Evolutionary conservation across 2,113 vertebrate species (phyloP), one percentile per base, ranked within the genome.

Genomic region (Chauna torquata): DNA sequence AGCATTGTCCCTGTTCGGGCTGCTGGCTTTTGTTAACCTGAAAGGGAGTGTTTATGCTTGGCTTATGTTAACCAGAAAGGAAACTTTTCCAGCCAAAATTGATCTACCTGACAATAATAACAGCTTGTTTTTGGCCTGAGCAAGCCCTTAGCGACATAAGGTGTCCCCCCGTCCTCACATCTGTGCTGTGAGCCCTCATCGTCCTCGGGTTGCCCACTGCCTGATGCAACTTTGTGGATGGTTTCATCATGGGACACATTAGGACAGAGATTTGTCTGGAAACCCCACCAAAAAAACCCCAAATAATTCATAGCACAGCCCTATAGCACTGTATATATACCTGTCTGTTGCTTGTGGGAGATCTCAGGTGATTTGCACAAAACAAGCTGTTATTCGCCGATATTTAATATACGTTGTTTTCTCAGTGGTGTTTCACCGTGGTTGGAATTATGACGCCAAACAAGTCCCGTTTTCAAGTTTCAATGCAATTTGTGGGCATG

Each of bases 11-110:
- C 70, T 81, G 9, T 87, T 81, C 7, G 52, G 58, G 74, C 71
- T 96, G n/a, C 89, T 95, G 89, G 74, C 72, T 96, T 94, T 90
- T 93, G 91, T 96, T 96, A 95, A 89, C 52, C 58, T 94, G 38
- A 25, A 44, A 80, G 62, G 66, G 61, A 58, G 8, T 65, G 83
- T 91, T 94, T 93, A 74, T 2, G 0, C 17, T 92, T 83, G 70
- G 59, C 45, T 95, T 92, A 82, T 58, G 62, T 85, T 90, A 90
- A 89, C 54, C 74, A 94, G 79, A 93, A 91, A 61, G 62, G 62
- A 93, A 89, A 88, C 59, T 72, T 82, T 71, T 87, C 49, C 62
- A 82, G 78, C 54, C 45, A 36, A 47, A 93, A 58, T 23, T 70
- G 70, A 88, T 96, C 80, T 88, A 87, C 90, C 75, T 88, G 66